Evolutionary conservation across 2,113 vertebrate species (phyloP), one percentile per base, ranked within the genome.

Genomic region (Clarias gariepinus): DNA sequence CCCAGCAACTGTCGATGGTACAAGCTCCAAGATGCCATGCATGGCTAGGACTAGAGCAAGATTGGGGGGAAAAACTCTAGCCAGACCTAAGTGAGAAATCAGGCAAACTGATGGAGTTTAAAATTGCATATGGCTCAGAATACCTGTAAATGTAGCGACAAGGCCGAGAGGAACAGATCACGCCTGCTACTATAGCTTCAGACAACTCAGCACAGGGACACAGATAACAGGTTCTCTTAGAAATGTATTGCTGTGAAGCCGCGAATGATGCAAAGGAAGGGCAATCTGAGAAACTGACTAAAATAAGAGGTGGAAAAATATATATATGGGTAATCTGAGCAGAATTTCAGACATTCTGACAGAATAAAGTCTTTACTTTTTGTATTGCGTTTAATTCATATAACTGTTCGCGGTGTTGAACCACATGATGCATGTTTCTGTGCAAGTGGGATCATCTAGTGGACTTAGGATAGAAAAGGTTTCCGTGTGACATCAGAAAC

Each of bases 261-360:
- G 87, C 66, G 89, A 89, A 87, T 94, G 94, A 95, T 87, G 94
- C 92, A 95, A 95, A 93, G 89, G 1, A 77, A 61, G 41, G 23
- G 93, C 90, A 94, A 95, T 93, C 57, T 53, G 47, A 83, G 3
- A 58, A 36, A 63, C 52, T 57, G 78, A 57, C 41, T 77, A 7
- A 47, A 47, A 47, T 47, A 47, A 63, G 57, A 80, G 23, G 71
- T 57, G 85, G 36, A 21, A 58, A 88, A 6, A 52, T 64, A 33
- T 36, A 28, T 79, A 36, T 36, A 36, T 36, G 5, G 3, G 5
- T 41, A 77, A 64, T 83, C 57, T 33, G 73, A 36, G 68, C 57
- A 81, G 52, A 91, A 18, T 60, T 47, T 85, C 23, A 47, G 23
- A 64, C 41, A 68, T 60, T 55, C 12, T 69, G 80, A 83, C 25